Conservation (phyloP, 2,888 invertebrate genomes). For the Trachelus iudaicus region DNA sequence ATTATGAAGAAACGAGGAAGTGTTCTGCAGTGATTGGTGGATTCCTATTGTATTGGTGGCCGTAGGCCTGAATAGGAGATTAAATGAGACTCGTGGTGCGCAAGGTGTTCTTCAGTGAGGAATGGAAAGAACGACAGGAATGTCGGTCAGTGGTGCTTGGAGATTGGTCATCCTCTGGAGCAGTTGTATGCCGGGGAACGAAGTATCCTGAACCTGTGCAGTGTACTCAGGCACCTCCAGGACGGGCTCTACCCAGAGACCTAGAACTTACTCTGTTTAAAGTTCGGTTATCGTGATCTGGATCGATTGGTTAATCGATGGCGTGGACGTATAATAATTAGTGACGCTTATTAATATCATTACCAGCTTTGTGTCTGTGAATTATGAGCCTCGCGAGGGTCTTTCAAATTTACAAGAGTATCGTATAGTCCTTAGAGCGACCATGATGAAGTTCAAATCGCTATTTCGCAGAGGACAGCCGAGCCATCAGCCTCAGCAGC, state of each 20-base stretch:
- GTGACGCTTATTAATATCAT: background rate
- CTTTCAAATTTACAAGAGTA: background rate
- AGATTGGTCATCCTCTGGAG: background rate
- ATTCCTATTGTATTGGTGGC: background rate
- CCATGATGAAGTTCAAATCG: conserved; percentile 93
- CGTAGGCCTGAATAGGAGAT: background rate
- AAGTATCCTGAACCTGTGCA: background rate
- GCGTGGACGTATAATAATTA: background rate
- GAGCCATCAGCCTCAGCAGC: conserved; percentile 53
- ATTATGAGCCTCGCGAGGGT: background rate
- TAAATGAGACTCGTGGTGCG: background rate
- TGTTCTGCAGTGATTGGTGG: background rate
- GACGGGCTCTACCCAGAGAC: background rate
- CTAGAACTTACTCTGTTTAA: background rate
- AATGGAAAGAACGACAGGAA: conserved; percentile 2
- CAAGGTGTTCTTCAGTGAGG: background rate
- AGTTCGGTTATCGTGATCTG: background rate
- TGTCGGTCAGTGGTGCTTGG: background rate
- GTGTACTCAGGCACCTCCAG: background rate
- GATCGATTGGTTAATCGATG: background rate
- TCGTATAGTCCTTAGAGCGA: conserved; percentile 56
- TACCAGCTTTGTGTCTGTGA: background rate
- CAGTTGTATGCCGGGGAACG: background rate
- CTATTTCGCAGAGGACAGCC: conserved; percentile 88
- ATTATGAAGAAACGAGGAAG: background rate